phyloP scores from a whole-genome alignment of 2,888 invertebrate genomes.

The Agriotes lineatus region DNA sequence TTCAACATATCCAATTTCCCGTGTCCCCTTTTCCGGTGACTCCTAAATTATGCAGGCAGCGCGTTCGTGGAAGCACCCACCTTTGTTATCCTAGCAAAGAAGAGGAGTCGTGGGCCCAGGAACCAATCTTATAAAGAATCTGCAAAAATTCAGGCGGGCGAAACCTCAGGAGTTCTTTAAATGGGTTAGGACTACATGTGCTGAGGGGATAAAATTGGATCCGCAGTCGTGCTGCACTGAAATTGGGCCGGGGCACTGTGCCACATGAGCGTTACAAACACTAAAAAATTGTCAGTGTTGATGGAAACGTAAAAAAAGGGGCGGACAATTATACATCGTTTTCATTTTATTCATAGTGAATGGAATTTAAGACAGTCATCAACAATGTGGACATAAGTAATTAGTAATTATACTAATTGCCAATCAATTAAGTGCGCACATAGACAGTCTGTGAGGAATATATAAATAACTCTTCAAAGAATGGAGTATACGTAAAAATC shows the following conservation, averaged over 20 bases:
- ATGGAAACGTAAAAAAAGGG: too few relatives aligned
- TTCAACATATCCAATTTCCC: slow-evolving; percentile 1
- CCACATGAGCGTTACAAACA: too few relatives aligned
- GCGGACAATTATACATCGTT: too few relatives aligned
- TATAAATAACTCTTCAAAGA: too few relatives aligned
- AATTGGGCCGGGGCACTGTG: slow-evolving; percentile 2
- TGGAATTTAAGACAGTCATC: too few relatives aligned
- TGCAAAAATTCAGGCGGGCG: slow-evolving; percentile 10
- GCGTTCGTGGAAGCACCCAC: slow-evolving; percentile 3
- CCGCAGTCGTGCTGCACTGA: neutral
- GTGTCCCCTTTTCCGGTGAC: neutral
- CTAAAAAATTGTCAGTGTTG: too few relatives aligned
- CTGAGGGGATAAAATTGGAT: slow-evolving; percentile 16
- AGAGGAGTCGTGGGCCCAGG: neutral
- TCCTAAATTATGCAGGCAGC: slow-evolving; percentile 5
- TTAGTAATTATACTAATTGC: too few relatives aligned
- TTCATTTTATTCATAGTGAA: too few relatives aligned
- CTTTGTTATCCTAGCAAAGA: slow-evolving; percentile 6
- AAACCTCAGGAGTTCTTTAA: slow-evolving; percentile 14
- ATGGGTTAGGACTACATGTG: slow-evolving; percentile 15
- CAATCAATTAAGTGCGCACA: too few relatives aligned
- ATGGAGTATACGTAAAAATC: too few relatives aligned
- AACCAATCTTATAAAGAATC: slow-evolving; percentile 6
- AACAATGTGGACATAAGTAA: too few relatives aligned
- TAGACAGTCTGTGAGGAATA: too few relatives aligned